These are phyloP conservation scores for Melopsittacus undulatus DNA, from an alignment of 2,797 vertebrate species.

Conservation along the genomic window DNA sequence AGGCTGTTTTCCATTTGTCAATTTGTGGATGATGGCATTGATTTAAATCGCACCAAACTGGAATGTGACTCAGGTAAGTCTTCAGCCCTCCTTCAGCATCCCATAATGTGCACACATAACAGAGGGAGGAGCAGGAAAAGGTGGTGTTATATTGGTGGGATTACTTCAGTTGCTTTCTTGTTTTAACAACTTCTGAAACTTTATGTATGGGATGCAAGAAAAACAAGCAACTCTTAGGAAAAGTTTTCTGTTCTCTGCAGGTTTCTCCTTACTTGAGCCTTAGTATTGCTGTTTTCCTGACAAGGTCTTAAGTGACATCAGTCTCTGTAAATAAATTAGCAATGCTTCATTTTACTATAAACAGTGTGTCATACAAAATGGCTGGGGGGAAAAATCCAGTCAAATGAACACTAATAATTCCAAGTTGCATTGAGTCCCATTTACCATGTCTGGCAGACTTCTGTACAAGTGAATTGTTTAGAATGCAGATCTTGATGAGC, in stretches of 20 bases:
- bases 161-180: neutral
- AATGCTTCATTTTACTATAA: neutral
- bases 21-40: conserved; percentile 91
- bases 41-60: conserved; percentile 90
- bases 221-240: neutral
- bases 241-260: neutral
- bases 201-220: neutral
- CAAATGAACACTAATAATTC: neutral
- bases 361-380: neutral
- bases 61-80: conserved; percentile 95
- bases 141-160: neutral
- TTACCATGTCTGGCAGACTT: neutral
- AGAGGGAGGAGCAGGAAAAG: neutral
- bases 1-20: conserved; percentile 98
- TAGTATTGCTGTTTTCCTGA: neutral
- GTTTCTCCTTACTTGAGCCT: neutral
- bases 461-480: neutral
- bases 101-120: rapidly evolving
- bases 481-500: neutral
- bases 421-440: neutral
- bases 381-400: neutral
- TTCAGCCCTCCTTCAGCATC: neutral
- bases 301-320: neutral
- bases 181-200: neutral
- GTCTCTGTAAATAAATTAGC: neutral